These are phyloP conservation scores for Anastatus disparis DNA, from an alignment of 1,140 invertebrate species.

Conservation along the genomic window DNA sequence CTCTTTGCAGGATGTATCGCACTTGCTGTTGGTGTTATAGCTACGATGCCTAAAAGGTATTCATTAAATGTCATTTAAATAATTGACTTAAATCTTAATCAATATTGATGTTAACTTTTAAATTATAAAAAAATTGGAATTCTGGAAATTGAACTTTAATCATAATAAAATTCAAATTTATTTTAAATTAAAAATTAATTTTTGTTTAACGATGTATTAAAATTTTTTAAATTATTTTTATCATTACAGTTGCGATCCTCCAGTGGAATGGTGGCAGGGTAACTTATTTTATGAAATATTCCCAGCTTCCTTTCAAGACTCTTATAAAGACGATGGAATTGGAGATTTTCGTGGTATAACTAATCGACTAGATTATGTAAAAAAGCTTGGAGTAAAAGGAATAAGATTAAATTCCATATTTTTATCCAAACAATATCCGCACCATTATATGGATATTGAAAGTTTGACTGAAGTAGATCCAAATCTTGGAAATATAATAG, in stretches of 20 bases:
- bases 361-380: slow-evolving; percentile 75
- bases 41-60: slow-evolving; percentile 76
- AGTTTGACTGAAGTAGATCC: slow-evolving; percentile 73
- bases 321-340: slow-evolving; percentile 75
- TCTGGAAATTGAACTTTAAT: too few species aligned
- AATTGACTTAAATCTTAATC: too few species aligned
- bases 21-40: slow-evolving; percentile 76
- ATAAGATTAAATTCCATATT: slow-evolving; percentile 83
- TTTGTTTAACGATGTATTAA: background rate
- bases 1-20: slow-evolving; percentile 75
- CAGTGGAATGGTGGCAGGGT: slow-evolving; percentile 82
- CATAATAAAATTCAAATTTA: too few species aligned
- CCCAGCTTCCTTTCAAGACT: slow-evolving; percentile 83
- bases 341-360: slow-evolving; percentile 79
- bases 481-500: slow-evolving; percentile 72
- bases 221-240: too few species aligned
- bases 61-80: background rate
- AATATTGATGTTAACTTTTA: too few species aligned
- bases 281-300: slow-evolving; percentile 85
- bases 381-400: slow-evolving; percentile 73
- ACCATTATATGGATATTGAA: slow-evolving; percentile 74
- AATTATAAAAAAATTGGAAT: too few species aligned
- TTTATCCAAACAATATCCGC: slow-evolving; percentile 75
- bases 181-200: background rate
- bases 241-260: slow-evolving; percentile 59